Evolutionary conservation across 2,797 vertebrate genomes (phyloP), one percentile per base, ranked within the genome.

Genomic region (Coccyzus lansbergi): DNA sequence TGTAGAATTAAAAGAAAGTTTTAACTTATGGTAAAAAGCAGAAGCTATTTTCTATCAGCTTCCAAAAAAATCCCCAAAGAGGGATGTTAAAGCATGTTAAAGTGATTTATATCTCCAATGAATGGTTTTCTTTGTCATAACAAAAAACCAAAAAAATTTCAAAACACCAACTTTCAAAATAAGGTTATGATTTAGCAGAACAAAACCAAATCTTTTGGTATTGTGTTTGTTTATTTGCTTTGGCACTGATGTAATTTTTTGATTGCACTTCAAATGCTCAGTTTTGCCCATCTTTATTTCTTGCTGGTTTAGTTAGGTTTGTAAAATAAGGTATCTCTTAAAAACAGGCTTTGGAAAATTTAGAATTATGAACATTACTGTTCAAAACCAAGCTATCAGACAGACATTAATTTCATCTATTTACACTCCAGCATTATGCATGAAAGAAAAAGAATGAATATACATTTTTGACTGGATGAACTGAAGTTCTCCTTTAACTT

Each of bases 201-300:
- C 51, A 93, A 87, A 94, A 26, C 3, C 46, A 88, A 89, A 69
- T 67, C 12, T 86, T 92, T 94, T 86, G 63, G 69, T 91, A 93
- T 83, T 91, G 80, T 81, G 62, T 92, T 95, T 92, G 31, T 88
- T 94, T 91, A 81, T 94, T 95, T 95, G 74, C 67, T 90, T 96
- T 96, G 87, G 77, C 69, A n/a, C 9, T 56, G 19, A 15, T 1
- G 4, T 87, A 51, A 62, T n/a, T 83, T 86, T 91, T 88, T 6
- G 1, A 38, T 87, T 88, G n/a, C 36, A 8, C 19, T 7, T 88
- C 42, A 59, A 44, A 86, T 79, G 46, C 28, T 81, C 9, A 2
- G 9, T 88, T 92, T 76, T 84, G 29, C 25, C 42, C 3, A 64
- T 83, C 38, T 90, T 5, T 84, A 92, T 88, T 94, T 92, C 58